Conservation (phyloP, 2,113 vertebrate species). For the Oncorhynchus keta region DNA sequence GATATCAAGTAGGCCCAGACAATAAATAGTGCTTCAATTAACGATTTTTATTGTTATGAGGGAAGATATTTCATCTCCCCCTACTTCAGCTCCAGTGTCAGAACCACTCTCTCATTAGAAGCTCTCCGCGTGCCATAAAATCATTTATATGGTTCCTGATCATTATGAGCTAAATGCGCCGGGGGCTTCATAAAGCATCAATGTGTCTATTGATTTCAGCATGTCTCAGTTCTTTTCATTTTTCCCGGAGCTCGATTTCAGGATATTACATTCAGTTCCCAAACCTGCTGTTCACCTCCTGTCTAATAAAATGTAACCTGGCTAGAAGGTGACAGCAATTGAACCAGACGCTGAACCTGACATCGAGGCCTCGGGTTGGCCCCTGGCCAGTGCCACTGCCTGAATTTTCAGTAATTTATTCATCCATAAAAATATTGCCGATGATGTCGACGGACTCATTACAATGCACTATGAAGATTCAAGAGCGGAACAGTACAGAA, state of each 20-base stretch:
- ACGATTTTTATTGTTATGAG: slow-evolving; percentile 20
- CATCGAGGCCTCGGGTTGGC: neutral
- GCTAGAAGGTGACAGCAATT: neutral
- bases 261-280: neutral
- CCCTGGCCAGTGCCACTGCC: too few species aligned
- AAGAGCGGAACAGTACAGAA: too few species aligned
- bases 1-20: slow-evolving; percentile 11
- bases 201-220: neutral
- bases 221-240: neutral
- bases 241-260: neutral
- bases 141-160: slow-evolving; percentile 30
- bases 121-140: slow-evolving; percentile 20
- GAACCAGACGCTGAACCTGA: neutral
- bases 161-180: slow-evolving; percentile 14
- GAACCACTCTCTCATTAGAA: slow-evolving; percentile 31
- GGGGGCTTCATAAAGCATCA: neutral
- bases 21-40: slow-evolving; percentile 20
- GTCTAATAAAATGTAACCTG: neutral
- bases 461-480: too few species aligned
- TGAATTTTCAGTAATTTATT: too few species aligned
- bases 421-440: too few species aligned
- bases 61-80: slow-evolving; percentile 33
- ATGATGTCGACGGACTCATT: too few species aligned
- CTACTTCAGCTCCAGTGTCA: slow-evolving; percentile 17
- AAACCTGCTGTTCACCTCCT: neutral